A percentile compares a stretch with the other conserved stretches of the same genome.
Conservation (phyloP, 2,113 vertebrate genomes). For the Trachemys scripta region DNA sequence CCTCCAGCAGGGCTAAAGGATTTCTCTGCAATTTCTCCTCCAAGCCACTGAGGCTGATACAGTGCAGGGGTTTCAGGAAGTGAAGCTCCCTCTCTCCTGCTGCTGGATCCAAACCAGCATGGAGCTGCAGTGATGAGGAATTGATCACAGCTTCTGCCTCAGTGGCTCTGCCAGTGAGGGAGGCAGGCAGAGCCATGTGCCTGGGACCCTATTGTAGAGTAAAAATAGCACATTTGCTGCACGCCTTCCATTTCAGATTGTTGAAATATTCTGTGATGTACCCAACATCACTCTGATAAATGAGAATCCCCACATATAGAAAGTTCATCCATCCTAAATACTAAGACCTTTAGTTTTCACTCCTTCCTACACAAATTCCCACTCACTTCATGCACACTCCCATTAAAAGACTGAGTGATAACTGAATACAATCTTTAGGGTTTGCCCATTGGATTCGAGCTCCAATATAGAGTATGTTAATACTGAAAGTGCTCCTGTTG, state of each 20-base stretch:
- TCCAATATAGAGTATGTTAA: accelerated
- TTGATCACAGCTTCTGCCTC: neutral
- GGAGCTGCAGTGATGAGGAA: too few relatives aligned
- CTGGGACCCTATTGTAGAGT: neutral
- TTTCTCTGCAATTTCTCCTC: too few relatives aligned
- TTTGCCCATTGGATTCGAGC: neutral
- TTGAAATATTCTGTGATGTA: neutral
- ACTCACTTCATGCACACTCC: neutral
- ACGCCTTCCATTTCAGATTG: neutral
- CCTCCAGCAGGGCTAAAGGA: too few relatives aligned
- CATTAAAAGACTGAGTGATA: neutral
- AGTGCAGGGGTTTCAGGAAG: too few relatives aligned
- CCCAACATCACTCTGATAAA: neutral
- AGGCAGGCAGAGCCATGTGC: neutral
- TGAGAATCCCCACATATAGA: neutral
- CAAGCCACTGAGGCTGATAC: too few relatives aligned
- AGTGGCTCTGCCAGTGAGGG: neutral
- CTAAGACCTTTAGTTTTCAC: neutral
- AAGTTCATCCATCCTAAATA: neutral
- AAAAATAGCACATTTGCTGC: neutral
- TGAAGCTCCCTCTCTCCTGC: too few relatives aligned
- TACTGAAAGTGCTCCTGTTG: accelerated
- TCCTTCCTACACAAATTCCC: neutral
- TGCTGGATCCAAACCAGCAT: neutral
- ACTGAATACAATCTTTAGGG: accelerated